phyloP scores from a whole-genome alignment of 2,797 vertebrate species.

The Sus cebifrons region DNA sequence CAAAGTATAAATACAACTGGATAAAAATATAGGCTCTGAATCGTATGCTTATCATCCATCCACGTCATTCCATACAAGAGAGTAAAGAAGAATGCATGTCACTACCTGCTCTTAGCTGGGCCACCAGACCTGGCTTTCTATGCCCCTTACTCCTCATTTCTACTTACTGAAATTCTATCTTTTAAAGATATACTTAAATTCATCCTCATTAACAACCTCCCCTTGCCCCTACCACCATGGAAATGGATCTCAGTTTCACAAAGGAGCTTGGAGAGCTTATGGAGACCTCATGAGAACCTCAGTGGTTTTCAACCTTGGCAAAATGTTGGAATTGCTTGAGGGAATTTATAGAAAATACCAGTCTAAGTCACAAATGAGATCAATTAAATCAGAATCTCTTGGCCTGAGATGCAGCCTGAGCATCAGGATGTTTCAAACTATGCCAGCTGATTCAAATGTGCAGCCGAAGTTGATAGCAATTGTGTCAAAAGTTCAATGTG shows the following conservation, averaged over 20 bases:
- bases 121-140: not conserved
- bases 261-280: not conserved
- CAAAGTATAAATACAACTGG: constrained; percentile 38
- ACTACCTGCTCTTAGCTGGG: not conserved
- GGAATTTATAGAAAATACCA: constrained; percentile 25
- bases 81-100: constrained; percentile 29
- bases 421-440: not conserved
- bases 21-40: constrained; percentile 24
- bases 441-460: not conserved
- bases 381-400: constrained; percentile 38
- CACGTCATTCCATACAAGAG: not conserved
- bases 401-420: not conserved
- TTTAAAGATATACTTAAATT: constrained; percentile 46
- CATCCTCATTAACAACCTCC: not conserved
- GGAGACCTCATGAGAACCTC: not conserved
- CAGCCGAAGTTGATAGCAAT: not conserved
- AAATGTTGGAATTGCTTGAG: not conserved
- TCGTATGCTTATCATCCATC: not conserved
- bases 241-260: constrained; percentile 6
- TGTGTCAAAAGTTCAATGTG: not conserved
- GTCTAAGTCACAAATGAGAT: not conserved
- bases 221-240: not conserved
- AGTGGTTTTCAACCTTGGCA: constrained; percentile 2
- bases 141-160: not conserved
- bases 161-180: constrained; percentile 5